phyloP scores from a whole-genome alignment of 2,888 invertebrate genomes.

The Oeneis ivallda region DNA sequence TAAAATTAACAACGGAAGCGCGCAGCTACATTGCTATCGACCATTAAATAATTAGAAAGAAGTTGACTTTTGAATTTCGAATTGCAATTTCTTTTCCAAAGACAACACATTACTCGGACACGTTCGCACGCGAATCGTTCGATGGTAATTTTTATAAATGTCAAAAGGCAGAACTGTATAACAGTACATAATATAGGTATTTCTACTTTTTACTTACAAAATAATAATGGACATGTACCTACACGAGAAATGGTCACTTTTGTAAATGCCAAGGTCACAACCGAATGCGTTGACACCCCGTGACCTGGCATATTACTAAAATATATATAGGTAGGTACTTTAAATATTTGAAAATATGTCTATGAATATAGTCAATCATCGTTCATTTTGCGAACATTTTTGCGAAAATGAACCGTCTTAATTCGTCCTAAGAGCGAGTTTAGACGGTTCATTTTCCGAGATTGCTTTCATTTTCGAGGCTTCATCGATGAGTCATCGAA shows the following conservation, averaged over 20 bases:
- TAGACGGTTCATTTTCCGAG: too few relatives aligned
- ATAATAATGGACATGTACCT: constrained; percentile 23
- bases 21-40: constrained; percentile 32
- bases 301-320: not conserved
- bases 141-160: constrained; percentile 39
- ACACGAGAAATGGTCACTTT: constrained; percentile 16
- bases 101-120: constrained; percentile 33
- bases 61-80: constrained; percentile 39
- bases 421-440: too few relatives aligned
- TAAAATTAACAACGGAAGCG: constrained; percentile 41
- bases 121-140: constrained; percentile 36
- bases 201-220: constrained; percentile 33
- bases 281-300: constrained; percentile 12
- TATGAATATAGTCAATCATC: too few relatives aligned
- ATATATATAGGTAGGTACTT: too few relatives aligned
- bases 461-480: too few relatives aligned
- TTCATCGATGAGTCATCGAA: too few relatives aligned
- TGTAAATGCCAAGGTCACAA: constrained; percentile 19
- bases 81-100: constrained; percentile 36
- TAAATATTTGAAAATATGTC: too few relatives aligned
- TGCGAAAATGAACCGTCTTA: too few relatives aligned
- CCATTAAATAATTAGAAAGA: constrained; percentile 40
- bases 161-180: constrained; percentile 35
- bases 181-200: constrained; percentile 14
- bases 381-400: too few relatives aligned